Evolutionary conservation across 2,888 invertebrate genomes (phyloP), one percentile per base, ranked within the genome.

Genomic region (Apotomis turbidana): DNA sequence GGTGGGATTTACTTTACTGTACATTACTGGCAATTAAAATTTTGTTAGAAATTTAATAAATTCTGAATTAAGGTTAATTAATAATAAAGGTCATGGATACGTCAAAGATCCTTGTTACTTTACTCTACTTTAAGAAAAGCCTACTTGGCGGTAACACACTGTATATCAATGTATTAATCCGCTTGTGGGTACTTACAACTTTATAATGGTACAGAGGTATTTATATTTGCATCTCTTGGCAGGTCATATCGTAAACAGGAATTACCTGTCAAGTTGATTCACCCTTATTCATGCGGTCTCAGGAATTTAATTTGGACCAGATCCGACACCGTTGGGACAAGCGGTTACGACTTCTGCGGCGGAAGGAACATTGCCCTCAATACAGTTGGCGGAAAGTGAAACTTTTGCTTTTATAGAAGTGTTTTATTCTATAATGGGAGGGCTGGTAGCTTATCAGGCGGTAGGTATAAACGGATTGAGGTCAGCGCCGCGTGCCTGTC

Each of bases 401-500:
- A 71, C n/a, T 68, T 68, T 38, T 41, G 15, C 57, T 57, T 72
- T 68, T 52, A 68, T 51, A 72, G 51, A 58, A 68, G 27, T 52
- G 62, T 71, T 67, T 51, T 61, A 63, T 54, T 68, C 13, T 72
- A 72, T 68, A 68, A 68, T 63, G 68, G 71, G 51, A 63, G 27
- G 51, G 64, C 27, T 36, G 49, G 36, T 36, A 76, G 78, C 79
- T 80, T 84, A 83, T 83, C 79, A 81, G 81, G 79, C 76, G 80
- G 78, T 80, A 78, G 75, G 80, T 80, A 80, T 82, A 82, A 79
- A 78, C 79, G 80, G 81, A 80, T 82, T 76, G 79, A 79, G 81
- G 81, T 73, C 79, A 75, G 70, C 64, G 61, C 71, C 71, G 59
- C 64, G 68, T 71, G 68, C 74, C 67, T 70, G 63, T 73, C 79